phyloP scores from a whole-genome alignment of 2,888 invertebrate species.

The Leptinotarsa tumamoca region DNA sequence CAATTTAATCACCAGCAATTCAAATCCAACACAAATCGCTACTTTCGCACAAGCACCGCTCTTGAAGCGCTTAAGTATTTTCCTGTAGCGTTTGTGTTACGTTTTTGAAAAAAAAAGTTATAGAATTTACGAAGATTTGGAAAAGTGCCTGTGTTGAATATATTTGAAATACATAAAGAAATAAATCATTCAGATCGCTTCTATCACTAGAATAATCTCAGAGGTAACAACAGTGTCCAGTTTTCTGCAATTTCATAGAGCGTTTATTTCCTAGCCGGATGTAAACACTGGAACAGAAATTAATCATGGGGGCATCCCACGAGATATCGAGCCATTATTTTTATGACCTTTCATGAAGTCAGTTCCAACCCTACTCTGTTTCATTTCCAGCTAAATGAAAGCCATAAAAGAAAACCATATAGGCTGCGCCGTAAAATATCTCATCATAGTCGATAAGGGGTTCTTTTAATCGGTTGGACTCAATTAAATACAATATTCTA shows the following conservation, averaged over 20 bases:
- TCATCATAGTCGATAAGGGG: conserved; percentile 40
- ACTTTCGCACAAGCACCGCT: too few relatives aligned
- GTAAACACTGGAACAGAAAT: conserved; percentile 18
- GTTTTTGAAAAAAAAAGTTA: too few relatives aligned
- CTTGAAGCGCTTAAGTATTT: too few relatives aligned
- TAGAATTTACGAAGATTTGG: too few relatives aligned
- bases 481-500: conserved; percentile 27
- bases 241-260: not conserved
- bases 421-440: conserved; percentile 35
- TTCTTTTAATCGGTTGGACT: conserved; percentile 34
- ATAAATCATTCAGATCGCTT: too few relatives aligned
- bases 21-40: too few relatives aligned
- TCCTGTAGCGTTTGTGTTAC: too few relatives aligned
- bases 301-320: conserved; percentile 20
- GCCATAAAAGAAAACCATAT: conserved; percentile 37
- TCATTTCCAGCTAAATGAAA: conserved; percentile 38
- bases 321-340: conserved; percentile 32
- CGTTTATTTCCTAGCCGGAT: not conserved
- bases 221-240: not conserved
- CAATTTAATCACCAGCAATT: too few relatives aligned
- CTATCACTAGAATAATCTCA: too few relatives aligned
- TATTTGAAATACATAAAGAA: too few relatives aligned
- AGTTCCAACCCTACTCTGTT: conserved; percentile 20
- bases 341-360: conserved; percentile 32
- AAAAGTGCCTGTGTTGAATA: too few relatives aligned